Conservation (phyloP, 2,797 vertebrate species). For the Falco berigora region DNA sequence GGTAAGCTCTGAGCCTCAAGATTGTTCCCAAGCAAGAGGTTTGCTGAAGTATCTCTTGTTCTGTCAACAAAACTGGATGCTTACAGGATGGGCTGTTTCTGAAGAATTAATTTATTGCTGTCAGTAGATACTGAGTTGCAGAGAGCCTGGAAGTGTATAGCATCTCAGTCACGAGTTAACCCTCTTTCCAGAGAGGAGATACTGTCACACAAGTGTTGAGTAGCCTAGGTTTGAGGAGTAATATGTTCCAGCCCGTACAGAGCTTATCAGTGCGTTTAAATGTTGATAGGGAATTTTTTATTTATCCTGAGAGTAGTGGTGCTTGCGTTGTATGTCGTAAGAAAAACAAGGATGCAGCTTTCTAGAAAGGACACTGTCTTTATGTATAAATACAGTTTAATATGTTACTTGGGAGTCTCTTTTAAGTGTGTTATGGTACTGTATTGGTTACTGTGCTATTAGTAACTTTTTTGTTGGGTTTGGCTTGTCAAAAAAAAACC, state of each 20-base stretch:
- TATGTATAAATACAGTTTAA: background rate
- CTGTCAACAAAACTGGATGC: background rate
- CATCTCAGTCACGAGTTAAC: background rate
- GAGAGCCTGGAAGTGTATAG: background rate
- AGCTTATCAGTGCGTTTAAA: background rate
- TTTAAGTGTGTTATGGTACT: background rate
- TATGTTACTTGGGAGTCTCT: background rate
- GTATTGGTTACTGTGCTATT: background rate
- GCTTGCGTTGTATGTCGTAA: background rate
- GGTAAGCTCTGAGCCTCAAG: conserved; percentile 66
- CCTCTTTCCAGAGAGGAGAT: background rate
- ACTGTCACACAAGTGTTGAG: background rate
- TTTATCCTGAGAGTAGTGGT: background rate
- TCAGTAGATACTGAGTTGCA: background rate
- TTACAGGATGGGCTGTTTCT: background rate
- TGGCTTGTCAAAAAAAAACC: background rate
- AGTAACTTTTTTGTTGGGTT: background rate
- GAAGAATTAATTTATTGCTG: background rate
- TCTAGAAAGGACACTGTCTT: background rate
- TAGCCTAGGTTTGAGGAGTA: background rate
- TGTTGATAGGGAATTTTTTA: background rate
- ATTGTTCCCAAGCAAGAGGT: background rate
- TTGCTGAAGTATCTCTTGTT: background rate
- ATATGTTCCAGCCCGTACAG: accelerated
- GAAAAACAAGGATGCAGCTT: background rate